A percentile compares a stretch with the other conserved stretches of the same genome.
Conservation (phyloP, 2,888 invertebrate species). For the Drosophila anomelani region DNA sequence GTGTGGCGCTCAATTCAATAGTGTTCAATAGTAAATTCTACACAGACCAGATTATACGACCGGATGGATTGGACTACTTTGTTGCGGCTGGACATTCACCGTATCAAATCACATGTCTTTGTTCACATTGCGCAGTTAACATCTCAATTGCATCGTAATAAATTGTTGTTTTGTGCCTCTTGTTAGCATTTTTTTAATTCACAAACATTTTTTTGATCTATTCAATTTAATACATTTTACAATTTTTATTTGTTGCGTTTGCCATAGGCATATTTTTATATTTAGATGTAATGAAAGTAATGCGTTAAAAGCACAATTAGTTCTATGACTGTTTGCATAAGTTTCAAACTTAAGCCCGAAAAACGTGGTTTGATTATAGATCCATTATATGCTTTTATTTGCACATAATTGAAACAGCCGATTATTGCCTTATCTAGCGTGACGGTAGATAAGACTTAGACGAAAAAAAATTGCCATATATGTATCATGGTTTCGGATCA, state of each 20-base stretch:
- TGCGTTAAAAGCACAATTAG: not conserved
- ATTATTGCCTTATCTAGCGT: slow-evolving; percentile 13
- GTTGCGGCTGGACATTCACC: slow-evolving; percentile 26
- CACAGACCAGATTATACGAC: slow-evolving; percentile 5
- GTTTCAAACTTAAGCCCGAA: not conserved
- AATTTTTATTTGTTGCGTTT: not conserved
- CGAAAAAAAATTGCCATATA: slow-evolving; percentile 3
- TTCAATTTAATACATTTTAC: not conserved
- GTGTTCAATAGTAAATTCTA: not conserved
- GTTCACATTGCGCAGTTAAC: slow-evolving; percentile 21
- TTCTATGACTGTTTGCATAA: slow-evolving; percentile 2
- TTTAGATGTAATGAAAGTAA: not conserved
- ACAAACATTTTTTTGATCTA: not conserved
- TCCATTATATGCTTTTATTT: slow-evolving; percentile 6
- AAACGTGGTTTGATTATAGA: slow-evolving; percentile 4
- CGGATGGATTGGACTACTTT: slow-evolving; percentile 19
- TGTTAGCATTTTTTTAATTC: too few relatives aligned
- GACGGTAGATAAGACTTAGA: slow-evolving; percentile 12
- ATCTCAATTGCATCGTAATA: not conserved
- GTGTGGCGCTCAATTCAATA: slow-evolving; percentile 2
- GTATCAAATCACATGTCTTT: slow-evolving; percentile 22
- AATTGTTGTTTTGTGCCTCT: not conserved
- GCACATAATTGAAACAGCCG: slow-evolving; percentile 2
- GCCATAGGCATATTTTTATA: not conserved
- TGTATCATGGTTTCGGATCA: slow-evolving; percentile 10